Evolutionary conservation across 2,113 vertebrate species (phyloP).

Genomic region (Alectura lathami): DNA sequence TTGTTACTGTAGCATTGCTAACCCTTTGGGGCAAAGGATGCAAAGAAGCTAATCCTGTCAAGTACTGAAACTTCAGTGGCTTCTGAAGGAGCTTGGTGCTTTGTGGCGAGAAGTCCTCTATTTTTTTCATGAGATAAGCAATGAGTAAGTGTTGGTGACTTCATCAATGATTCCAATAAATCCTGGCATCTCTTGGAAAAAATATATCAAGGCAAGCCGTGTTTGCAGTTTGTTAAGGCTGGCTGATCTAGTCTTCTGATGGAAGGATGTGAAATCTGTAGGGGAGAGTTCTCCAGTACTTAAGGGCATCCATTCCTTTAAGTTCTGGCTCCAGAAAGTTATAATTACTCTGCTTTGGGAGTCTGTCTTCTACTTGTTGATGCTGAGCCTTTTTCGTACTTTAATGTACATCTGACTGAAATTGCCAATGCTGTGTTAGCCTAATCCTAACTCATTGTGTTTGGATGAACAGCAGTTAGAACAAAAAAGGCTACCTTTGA

Average conservation of each 20-base stretch:
- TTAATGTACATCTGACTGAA: not conserved
- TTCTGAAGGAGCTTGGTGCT: not conserved
- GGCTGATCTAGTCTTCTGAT: not conserved
- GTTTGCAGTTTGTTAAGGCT: not conserved
- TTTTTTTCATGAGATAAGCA: not conserved
- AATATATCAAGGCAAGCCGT: not conserved
- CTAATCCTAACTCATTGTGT: not conserved
- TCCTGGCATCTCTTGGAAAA: not conserved
- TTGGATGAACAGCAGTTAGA: not conserved
- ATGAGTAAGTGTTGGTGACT: not conserved
- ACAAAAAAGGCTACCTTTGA: not conserved
- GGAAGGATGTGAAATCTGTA: not conserved
- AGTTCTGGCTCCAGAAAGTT: not conserved
- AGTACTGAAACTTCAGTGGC: accelerated
- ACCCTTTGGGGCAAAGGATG: not conserved
- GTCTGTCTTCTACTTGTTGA: not conserved
- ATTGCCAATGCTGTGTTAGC: not conserved
- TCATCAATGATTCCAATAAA: not conserved
- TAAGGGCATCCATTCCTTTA: not conserved
- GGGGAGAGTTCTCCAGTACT: not conserved
- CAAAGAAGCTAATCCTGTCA: not conserved
- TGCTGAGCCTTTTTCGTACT: not conserved
- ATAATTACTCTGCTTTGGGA: not conserved
- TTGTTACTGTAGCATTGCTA: not conserved
- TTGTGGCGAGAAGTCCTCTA: accelerated